These are phyloP conservation scores for Sanderia malayensis DNA, from an alignment of 30 jellyfish, hydroid and myxozoan genomes.

Conservation along the genomic window DNA sequence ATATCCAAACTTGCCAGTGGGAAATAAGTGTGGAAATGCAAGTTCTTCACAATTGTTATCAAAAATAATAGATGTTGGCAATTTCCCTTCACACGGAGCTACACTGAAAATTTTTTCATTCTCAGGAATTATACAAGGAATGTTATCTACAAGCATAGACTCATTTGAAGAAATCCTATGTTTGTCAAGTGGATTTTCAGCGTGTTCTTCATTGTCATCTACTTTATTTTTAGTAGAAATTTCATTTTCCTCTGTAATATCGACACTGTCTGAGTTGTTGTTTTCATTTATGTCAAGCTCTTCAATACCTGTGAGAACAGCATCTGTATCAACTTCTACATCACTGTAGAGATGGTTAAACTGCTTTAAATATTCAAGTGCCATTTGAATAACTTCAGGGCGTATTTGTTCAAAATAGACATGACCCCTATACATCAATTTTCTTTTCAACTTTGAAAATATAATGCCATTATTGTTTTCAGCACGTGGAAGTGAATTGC, in stretches of 20 bases:
- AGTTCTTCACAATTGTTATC: neutral
- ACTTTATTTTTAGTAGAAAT: too few species aligned
- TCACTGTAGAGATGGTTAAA: neutral
- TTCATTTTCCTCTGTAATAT: too few species aligned
- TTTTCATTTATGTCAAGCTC: neutral
- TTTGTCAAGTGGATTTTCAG: too few species aligned
- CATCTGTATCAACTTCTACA: neutral
- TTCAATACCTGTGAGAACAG: neutral
- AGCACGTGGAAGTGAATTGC: constrained; percentile 11
- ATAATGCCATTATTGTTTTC: constrained; percentile 1
- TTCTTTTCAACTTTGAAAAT: constrained; percentile 20
- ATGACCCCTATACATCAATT: constrained; percentile 21
- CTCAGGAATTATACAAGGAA: neutral
- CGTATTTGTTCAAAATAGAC: constrained; percentile 20
- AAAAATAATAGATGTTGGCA: neutral
- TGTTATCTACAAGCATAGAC: constrained; percentile 2
- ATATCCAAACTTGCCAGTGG: neutral
- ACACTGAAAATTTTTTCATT: neutral
- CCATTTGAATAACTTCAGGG: too few species aligned
- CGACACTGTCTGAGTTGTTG: too few species aligned
- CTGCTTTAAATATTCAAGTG: too few species aligned
- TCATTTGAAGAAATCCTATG: constrained; percentile 20
- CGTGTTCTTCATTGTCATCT: too few species aligned
- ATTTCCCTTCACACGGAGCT: neutral
- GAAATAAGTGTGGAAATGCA: neutral